These are phyloP conservation scores for Linhomoeus sp. DNA, from an alignment of 2,888 invertebrate genomes.

Conservation along the genomic window DNA sequence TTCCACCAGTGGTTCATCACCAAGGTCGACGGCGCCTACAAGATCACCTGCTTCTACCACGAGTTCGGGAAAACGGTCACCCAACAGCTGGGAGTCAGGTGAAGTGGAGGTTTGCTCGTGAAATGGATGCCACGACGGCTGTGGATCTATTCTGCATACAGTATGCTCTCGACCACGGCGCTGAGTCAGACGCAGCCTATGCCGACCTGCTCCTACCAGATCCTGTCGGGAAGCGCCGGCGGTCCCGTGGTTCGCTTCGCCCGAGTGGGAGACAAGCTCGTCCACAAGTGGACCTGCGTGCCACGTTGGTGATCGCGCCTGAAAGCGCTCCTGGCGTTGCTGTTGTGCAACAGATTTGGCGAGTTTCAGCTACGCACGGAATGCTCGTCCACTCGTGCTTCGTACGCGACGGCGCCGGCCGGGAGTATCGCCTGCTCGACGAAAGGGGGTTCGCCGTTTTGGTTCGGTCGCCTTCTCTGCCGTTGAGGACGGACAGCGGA, in stretches of 20 bases:
- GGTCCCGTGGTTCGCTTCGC: conserved; percentile 17
- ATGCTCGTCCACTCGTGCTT: conserved; percentile 23
- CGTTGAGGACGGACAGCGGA: no score
- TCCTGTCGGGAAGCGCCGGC: conserved; percentile 12
- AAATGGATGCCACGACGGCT: no score
- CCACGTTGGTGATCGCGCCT: not conserved
- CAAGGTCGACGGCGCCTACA: conserved; percentile 11
- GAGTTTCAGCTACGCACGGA: conserved; percentile 7
- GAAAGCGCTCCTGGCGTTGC: not conserved
- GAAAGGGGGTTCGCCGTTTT: conserved; percentile 15
- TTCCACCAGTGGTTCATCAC: conserved; percentile 22
- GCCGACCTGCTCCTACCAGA: conserved; percentile 16
- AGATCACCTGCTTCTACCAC: conserved; percentile 18
- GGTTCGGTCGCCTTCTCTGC: no score
- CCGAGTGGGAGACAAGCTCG: conserved; percentile 19
- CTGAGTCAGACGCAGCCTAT: not conserved
- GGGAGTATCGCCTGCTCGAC: conserved; percentile 19
- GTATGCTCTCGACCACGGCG: not conserved
- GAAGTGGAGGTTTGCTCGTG: no score
- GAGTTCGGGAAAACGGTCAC: not conserved
- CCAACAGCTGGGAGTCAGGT: conserved; percentile 1
- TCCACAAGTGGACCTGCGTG: conserved; percentile 22
- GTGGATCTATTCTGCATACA: not conserved
- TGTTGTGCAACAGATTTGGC: no score
- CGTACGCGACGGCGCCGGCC: conserved; percentile 20